A percentile compares a stretch with the other conserved stretches of the same genome.
Evolutionary conservation across 1,140 invertebrate genomes (phyloP).

Genomic region (Drosophila triauraria): DNA sequence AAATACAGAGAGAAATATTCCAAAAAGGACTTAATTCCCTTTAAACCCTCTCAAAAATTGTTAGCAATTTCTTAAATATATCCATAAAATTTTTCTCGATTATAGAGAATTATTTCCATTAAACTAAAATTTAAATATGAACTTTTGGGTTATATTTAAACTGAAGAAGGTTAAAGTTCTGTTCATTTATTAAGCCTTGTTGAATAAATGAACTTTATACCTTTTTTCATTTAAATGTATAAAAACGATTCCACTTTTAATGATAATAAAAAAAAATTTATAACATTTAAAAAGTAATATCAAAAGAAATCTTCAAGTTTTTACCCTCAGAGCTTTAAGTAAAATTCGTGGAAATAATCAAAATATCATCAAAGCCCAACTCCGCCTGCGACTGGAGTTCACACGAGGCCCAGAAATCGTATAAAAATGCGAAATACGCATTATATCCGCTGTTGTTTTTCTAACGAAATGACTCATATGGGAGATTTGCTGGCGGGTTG

Average conservation of each 20-base stretch:
- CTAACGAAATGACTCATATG: slow-evolving; percentile 77
- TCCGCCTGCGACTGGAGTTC: slow-evolving; percentile 36
- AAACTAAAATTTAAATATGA: too few relatives aligned
- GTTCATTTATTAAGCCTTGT: not conserved
- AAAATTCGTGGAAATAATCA: slow-evolving; percentile 51
- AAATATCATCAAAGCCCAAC: slow-evolving; percentile 57
- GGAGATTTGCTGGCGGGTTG: slow-evolving; percentile 39
- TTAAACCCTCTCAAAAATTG: not conserved
- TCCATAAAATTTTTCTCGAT: not conserved
- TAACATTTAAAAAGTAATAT: not conserved
- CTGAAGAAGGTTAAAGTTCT: not conserved
- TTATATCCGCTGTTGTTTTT: slow-evolving; percentile 61
- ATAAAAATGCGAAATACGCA: slow-evolving; percentile 29
- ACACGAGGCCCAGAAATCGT: slow-evolving; percentile 56
- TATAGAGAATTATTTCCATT: not conserved
- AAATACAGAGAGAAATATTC: not conserved
- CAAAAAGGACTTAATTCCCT: too few relatives aligned
- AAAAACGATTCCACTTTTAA: not conserved
- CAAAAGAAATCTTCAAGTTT: slow-evolving; percentile 1
- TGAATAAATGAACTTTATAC: not conserved
- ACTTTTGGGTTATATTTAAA: not conserved
- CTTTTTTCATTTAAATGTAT: not conserved
- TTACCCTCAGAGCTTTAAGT: slow-evolving; percentile 5
- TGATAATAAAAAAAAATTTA: slow-evolving; percentile 2
- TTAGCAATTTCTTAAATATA: too few relatives aligned